These are phyloP conservation scores for Sthenelais limicola DNA, from an alignment of 2,888 invertebrate genomes.

Conservation along the genomic window DNA sequence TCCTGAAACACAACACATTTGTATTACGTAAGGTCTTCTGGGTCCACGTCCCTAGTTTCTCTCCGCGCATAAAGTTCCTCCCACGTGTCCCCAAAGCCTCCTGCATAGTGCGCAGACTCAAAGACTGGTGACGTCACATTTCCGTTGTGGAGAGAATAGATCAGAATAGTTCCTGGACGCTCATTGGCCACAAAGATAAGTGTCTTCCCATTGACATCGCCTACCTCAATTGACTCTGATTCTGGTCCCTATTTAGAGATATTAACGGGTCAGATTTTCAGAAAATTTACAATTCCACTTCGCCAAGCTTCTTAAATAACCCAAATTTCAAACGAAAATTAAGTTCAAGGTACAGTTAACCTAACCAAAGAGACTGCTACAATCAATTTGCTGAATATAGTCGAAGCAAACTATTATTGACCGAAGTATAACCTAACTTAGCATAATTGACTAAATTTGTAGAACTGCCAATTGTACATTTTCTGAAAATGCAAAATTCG, in stretches of 20 bases:
- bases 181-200: constrained; percentile 59
- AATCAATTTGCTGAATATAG: no score
- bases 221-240: constrained; percentile 56
- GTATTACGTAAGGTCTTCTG: constrained; percentile 55
- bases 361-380: no score
- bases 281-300: no score
- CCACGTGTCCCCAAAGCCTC: constrained; percentile 53
- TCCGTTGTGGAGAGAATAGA: constrained; percentile 54
- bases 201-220: constrained; percentile 50
- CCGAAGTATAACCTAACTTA: no score
- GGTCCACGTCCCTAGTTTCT: constrained; percentile 54
- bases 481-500: no score
- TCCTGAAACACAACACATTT: no score
- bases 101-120: constrained; percentile 51
- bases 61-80: constrained; percentile 50
- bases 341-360: no score
- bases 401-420: no score
- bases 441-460: no score
- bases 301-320: no score
- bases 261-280: not conserved
- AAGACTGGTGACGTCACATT: constrained; percentile 52
- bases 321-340: no score
- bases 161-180: constrained; percentile 57
- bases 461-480: no score
- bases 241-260: constrained; percentile 54